Base-by-base conservation (phyloP, 2,888 invertebrate genomes). In the Pyralis farinalis region DNA sequence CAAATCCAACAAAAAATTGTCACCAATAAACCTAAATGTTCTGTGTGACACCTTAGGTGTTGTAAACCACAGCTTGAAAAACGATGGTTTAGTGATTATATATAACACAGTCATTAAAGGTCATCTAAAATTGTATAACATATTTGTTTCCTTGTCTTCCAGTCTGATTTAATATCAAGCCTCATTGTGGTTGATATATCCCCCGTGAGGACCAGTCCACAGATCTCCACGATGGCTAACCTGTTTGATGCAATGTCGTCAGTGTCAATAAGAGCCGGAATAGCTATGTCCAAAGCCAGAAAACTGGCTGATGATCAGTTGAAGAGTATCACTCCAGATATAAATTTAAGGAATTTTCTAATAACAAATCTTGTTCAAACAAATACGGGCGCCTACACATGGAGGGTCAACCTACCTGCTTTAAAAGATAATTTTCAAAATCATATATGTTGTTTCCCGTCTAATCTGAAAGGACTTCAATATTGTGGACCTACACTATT, bases 291-390 rank as follows among this genome's bases (percentile, higher is more conserved):
- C 0, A 91, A 93, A 64, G 96, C 94, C 0, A 90, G 96, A 40
- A 91, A 91, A 67, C 53, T 88, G 10, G 92, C 88, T 12, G 88
- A 94, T 69, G 80, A 91, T 16, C 92, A 93, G 54, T 76, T 97
- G 11, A 79, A 91, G 37, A 62, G 79, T 6, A 77, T 89, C 3
- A 90, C 93, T 8, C 84, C 90, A 1, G 91, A 92, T 55, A 81
- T 90, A 12, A 90, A 91, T 12, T 65, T 95, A 30, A 87, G 93
- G 37, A 90, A 96, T 68, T 98, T 98, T 71, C 82, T 98, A 11
- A 89, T 98, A 43, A 95, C 96, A 16, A 98, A 98, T 78, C 84
- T 98, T 37, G 91, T 94, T n/a, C 92, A 93, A 62, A 85, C 90
- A 7, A 90, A 91, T 47, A 79, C 91, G 37, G 92, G 92, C 4